These are phyloP conservation scores for Muscicapa adusta DNA, from an alignment of 2,113 vertebrate species.

Conservation along the genomic window DNA sequence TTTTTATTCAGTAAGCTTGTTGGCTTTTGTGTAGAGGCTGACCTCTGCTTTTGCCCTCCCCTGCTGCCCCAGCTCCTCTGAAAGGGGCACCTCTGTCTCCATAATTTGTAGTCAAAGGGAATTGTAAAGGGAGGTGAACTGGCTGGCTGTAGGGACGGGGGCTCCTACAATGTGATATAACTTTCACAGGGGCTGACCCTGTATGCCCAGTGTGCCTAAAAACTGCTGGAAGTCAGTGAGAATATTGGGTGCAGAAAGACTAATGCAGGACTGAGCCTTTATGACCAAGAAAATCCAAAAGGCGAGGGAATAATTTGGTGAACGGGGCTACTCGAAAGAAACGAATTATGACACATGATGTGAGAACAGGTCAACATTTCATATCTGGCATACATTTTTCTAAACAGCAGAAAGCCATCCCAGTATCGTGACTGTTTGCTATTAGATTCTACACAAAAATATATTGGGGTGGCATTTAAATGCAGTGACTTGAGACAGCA, in stretches of 20 bases:
- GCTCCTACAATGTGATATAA: not conserved
- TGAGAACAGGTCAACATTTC: constrained; percentile 46
- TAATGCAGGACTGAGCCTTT: not conserved
- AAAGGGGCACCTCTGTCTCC: constrained; percentile 48
- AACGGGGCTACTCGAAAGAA: not conserved
- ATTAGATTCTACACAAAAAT: constrained; percentile 1
- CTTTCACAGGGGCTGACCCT: not conserved
- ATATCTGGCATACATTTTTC: not conserved
- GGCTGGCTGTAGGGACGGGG: not conserved
- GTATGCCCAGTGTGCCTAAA: fast-evolving
- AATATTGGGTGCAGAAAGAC: not conserved
- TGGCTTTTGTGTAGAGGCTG: constrained; percentile 62
- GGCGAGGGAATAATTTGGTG: not conserved
- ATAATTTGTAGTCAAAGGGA: constrained; percentile 47
- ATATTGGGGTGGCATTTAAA: constrained; percentile 23
- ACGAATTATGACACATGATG: not conserved
- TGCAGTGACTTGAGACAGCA: not conserved
- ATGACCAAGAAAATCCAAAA: not conserved
- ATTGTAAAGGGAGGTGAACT: constrained; percentile 13
- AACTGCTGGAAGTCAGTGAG: not conserved
- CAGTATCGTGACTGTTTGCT: not conserved
- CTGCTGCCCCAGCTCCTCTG: not conserved
- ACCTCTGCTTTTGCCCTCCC: constrained; percentile 51
- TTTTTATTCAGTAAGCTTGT: constrained; percentile 67
- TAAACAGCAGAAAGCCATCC: not conserved